phyloP scores from a whole-genome alignment of 2,113 vertebrate genomes.

The Muntiacus reevesi region DNA sequence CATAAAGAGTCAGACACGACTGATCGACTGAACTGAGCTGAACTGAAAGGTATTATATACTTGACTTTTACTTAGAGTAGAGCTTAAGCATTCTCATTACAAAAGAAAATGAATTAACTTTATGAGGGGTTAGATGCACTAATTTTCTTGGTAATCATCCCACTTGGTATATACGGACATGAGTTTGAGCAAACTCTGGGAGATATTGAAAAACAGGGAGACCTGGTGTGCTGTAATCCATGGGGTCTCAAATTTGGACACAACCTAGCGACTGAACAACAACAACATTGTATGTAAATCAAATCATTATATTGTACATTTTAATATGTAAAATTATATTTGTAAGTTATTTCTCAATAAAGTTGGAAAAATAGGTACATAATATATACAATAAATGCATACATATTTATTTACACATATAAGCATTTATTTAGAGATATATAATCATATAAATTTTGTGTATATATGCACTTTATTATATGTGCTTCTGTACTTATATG shows the following conservation, averaged over 20 bases:
- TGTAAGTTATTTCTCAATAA: not conserved
- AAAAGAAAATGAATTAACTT: not conserved
- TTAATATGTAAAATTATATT: not conserved
- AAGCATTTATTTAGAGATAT: not conserved
- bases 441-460: not conserved
- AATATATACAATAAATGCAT: not conserved
- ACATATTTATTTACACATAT: not conserved
- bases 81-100: not conserved
- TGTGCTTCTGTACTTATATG: not conserved
- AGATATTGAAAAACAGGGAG: not conserved
- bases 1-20: not conserved
- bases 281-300: not conserved
- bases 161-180: not conserved
- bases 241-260: not conserved
- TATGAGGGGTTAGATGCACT: not conserved
- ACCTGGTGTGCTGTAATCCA: not conserved
- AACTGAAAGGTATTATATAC: not conserved
- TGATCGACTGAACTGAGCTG: not conserved
- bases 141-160: not conserved
- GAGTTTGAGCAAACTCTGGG: not conserved
- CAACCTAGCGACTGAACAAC: accelerated
- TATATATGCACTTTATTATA: not conserved
- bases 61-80: not conserved
- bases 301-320: not conserved
- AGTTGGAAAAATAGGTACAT: not conserved